These are phyloP conservation scores for Pangasianodon hypophthalmus DNA, from an alignment of 2,113 vertebrate species.

Conservation along the genomic window DNA sequence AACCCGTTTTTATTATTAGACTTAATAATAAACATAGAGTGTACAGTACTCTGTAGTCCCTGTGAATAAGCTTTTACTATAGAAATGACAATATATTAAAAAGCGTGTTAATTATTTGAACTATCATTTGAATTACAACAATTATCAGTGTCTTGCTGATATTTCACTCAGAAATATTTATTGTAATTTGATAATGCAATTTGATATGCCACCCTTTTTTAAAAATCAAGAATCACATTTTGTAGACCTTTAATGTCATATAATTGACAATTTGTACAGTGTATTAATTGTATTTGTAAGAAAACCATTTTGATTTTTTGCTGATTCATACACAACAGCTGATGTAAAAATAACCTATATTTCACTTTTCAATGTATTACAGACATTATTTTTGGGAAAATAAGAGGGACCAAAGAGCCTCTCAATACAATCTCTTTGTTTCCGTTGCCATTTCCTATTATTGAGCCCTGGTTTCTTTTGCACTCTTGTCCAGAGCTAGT, in stretches of 20 bases:
- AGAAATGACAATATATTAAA: not conserved
- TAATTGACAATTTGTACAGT: not conserved
- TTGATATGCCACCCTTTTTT: not conserved
- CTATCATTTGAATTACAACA: not conserved
- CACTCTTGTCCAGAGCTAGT: constrained; percentile 48
- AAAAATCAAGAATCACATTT: not conserved
- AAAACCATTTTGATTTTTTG: not conserved
- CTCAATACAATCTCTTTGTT: constrained; percentile 52
- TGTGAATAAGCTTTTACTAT: not conserved
- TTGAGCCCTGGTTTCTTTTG: constrained; percentile 52
- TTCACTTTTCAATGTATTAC: constrained; percentile 42
- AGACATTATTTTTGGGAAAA: not conserved
- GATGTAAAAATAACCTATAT: constrained; percentile 19
- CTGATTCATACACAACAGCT: constrained; percentile 4
- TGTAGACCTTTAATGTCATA: not conserved
- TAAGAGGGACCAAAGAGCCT: constrained; percentile 18
- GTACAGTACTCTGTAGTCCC: not conserved
- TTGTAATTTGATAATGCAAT: constrained; percentile 3
- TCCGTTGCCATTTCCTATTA: constrained; percentile 54
- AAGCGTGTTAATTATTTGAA: not conserved
- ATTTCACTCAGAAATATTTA: constrained; percentile 4
- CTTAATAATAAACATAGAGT: not conserved
- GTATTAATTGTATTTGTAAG: not conserved
- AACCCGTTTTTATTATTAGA: not conserved
- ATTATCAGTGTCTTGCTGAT: not conserved